Evolutionary conservation across 2,797 vertebrate genomes (phyloP).

Genomic region (Arnoldichthys spilopterus): DNA sequence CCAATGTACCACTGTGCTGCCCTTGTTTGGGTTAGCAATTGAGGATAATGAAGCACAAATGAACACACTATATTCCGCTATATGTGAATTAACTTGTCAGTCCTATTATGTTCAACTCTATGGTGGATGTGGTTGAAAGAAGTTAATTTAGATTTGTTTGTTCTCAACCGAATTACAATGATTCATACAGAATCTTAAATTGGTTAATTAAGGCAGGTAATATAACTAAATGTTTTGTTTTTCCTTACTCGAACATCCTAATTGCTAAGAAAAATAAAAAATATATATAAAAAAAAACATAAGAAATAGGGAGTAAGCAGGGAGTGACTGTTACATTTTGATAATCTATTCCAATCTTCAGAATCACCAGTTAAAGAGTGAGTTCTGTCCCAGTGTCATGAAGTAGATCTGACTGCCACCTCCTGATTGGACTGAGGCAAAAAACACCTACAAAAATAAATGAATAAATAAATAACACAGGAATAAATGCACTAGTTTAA

Average conservation of each 20-base stretch:
- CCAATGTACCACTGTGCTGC: neutral
- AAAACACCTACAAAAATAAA: constrained; percentile 90
- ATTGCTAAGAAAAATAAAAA: neutral
- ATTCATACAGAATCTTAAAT: neutral
- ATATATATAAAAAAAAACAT: neutral
- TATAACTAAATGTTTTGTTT: neutral
- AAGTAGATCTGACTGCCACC: constrained; percentile 95
- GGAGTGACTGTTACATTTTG: neutral
- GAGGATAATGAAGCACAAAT: no score
- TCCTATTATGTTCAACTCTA: neutral
- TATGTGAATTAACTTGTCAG: neutral
- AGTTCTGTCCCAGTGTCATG: constrained; percentile 94
- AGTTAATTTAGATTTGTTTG: neutral
- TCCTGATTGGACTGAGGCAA: constrained; percentile 90
- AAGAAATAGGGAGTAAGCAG: neutral
- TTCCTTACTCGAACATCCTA: neutral
- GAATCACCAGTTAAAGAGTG: constrained; percentile 90
- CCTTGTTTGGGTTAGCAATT: no score
- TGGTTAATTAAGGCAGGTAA: neutral
- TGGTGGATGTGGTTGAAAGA: neutral
- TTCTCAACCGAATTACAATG: neutral
- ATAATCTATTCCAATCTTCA: neutral
- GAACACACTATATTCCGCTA: neutral
- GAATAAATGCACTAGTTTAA: neutral
- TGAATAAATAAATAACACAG: constrained; percentile 34